phyloP scores from a whole-genome alignment of 2,888 invertebrate genomes.

The Deroplatys truncata region DNA sequence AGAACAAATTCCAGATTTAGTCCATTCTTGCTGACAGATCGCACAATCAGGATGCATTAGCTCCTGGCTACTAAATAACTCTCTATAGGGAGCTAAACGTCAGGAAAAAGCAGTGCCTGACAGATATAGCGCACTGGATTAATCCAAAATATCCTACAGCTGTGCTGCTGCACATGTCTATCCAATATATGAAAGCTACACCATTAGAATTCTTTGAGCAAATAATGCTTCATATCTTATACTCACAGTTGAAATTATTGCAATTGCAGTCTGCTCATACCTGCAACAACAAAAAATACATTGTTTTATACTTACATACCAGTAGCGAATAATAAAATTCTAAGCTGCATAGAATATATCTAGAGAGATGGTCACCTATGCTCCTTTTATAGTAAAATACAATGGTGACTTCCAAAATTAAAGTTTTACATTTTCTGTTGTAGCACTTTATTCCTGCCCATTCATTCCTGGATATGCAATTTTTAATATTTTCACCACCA shows the following conservation, averaged over 20 bases:
- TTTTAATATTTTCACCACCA: too few relatives aligned
- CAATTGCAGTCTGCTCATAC: neutral
- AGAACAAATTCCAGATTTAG: neutral
- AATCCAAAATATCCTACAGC: neutral
- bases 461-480: too few relatives aligned
- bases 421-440: too few relatives aligned
- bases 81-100: neutral
- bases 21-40: neutral
- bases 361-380: too few relatives aligned
- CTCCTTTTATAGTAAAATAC: too few relatives aligned
- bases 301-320: neutral
- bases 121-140: neutral
- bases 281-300: neutral
- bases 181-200: neutral
- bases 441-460: too few relatives aligned
- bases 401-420: too few relatives aligned
- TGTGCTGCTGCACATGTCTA: neutral
- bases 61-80: neutral
- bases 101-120: neutral
- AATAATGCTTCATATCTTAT: neutral
- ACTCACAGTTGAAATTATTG: neutral
- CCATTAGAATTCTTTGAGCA: neutral
- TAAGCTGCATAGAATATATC: too few relatives aligned
- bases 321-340: too few relatives aligned
- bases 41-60: neutral